phyloP scores from a whole-genome alignment of 2,113 vertebrate species.

The Semnopithecus entellus region DNA sequence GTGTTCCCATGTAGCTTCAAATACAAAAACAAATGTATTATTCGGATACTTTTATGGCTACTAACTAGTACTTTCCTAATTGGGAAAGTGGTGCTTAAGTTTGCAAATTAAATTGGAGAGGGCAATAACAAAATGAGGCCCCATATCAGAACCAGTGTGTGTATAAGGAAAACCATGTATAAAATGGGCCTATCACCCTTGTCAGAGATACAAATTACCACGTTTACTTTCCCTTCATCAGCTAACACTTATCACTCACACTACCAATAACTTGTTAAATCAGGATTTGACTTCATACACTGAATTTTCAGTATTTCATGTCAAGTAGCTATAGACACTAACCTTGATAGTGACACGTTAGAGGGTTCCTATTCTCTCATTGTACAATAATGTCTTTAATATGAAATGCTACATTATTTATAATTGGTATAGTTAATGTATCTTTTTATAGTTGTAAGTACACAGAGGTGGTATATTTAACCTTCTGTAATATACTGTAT shows the following conservation, averaged over 20 bases:
- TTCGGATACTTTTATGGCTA: constrained; percentile 64
- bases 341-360: constrained; percentile 75
- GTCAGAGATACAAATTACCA: constrained; percentile 4
- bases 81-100: constrained; percentile 23
- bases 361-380: constrained; percentile 77
- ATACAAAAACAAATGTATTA: background rate
- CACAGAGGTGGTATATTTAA: constrained; percentile 84
- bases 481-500: constrained; percentile 86
- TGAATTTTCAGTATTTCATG: constrained; percentile 85
- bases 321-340: constrained; percentile 77
- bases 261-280: constrained; percentile 73
- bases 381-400: constrained; percentile 85
- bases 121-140: constrained; percentile 40
- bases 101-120: background rate
- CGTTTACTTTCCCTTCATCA: constrained; percentile 45
- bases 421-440: constrained; percentile 87
- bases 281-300: constrained; percentile 82
- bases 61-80: constrained; percentile 18
- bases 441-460: constrained; percentile 88
- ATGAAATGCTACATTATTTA: constrained; percentile 88
- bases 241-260: constrained; percentile 52
- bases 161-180: background rate
- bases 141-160: constrained; percentile 43
- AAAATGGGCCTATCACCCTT: background rate
- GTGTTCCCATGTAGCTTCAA: background rate